A percentile compares a stretch with the other conserved stretches of the same genome.
Evolutionary conservation across 2,888 invertebrate species (phyloP).

Genomic region (Caenorhabditis becei): DNA sequence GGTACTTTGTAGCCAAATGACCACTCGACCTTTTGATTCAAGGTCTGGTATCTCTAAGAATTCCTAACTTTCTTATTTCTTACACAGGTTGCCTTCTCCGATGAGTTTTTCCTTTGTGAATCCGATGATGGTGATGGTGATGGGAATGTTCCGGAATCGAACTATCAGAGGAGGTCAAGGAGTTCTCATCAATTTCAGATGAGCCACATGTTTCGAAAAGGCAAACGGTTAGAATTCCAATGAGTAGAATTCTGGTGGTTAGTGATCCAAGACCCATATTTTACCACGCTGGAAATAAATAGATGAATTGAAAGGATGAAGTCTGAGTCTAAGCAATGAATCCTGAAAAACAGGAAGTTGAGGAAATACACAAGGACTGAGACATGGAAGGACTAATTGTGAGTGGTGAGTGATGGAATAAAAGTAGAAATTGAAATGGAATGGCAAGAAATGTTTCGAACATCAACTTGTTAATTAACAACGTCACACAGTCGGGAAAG

Average conservation of each 20-base stretch:
- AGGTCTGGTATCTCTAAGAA: no score
- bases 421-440: conserved; percentile 15
- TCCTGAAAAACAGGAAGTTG: background rate
- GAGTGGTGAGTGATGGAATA: background rate
- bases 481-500: conserved; percentile 19
- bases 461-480: conserved; percentile 46
- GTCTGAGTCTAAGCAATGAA: no score
- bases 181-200: conserved; percentile 26
- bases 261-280: conserved; percentile 25
- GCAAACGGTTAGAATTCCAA: background rate
- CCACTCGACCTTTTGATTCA: background rate
- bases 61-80: background rate
- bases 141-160: conserved; percentile 24
- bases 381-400: no score
- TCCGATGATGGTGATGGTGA: conserved; percentile 34
- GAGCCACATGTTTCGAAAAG: background rate
- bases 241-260: background rate
- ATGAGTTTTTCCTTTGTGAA: conserved; percentile 34
- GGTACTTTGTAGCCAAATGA: background rate
- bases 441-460: conserved; percentile 2
- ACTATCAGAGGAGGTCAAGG: background rate
- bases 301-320: no score
- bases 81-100: conserved; percentile 45
- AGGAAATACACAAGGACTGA: no score
- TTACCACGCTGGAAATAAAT: background rate